Conservation (phyloP, 2,888 invertebrate species). For the Biston stratarius region DNA sequence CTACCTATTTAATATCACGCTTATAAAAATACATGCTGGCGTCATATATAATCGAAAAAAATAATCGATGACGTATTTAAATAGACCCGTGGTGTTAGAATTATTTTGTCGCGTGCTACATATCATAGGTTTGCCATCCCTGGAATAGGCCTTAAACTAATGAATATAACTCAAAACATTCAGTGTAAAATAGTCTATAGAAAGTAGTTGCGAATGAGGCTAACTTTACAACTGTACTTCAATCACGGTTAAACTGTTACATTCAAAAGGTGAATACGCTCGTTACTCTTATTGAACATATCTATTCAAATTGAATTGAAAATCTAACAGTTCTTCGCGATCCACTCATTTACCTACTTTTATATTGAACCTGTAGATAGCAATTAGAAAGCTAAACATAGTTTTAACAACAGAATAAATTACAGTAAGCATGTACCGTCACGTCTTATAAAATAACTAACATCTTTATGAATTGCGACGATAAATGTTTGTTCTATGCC, state of each 20-base stretch:
- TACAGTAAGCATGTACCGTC: not conserved
- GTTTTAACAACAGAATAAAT: conserved; percentile 2
- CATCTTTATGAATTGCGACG: not conserved
- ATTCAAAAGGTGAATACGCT: conserved; percentile 14
- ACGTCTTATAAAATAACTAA: not conserved
- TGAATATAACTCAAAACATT: conserved; percentile 5
- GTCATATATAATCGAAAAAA: no score
- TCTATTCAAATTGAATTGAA: conserved; percentile 32
- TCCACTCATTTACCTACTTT: conserved; percentile 28
- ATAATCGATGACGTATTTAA: no score
- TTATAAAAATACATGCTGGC: no score
- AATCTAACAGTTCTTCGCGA: conserved; percentile 27
- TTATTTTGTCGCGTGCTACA: no score
- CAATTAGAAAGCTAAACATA: conserved; percentile 28
- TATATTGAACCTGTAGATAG: conserved; percentile 17
- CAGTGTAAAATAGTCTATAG: conserved; percentile 7
- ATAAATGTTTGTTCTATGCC: no score
- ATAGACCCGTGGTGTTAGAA: no score
- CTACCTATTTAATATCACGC: no score
- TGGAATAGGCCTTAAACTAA: conserved; percentile 1
- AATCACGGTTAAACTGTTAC: conserved; percentile 21
- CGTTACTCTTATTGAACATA: conserved; percentile 19
- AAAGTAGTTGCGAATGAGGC: conserved; percentile 24
- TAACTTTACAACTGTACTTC: conserved; percentile 30
- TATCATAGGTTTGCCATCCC: no score